Evolutionary conservation across 1,140 invertebrate genomes (phyloP).

Genomic region (Mamestra configurata): DNA sequence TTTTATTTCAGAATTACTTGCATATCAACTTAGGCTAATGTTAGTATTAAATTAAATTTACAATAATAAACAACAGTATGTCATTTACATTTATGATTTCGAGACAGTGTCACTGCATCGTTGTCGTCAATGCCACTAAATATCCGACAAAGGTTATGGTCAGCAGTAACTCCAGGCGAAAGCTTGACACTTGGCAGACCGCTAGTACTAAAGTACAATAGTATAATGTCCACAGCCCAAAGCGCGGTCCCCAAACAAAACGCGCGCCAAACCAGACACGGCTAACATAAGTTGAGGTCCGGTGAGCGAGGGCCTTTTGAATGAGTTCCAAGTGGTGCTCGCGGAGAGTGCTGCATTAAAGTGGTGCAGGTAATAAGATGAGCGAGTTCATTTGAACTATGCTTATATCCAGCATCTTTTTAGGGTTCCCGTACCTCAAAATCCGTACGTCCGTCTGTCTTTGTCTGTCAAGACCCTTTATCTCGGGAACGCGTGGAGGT

Average conservation of each 20-base stretch:
- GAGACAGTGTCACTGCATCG: not conserved
- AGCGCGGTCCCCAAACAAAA: conserved; percentile 24
- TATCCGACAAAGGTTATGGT: not conserved
- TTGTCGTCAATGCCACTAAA: not conserved
- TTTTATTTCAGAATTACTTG: too few species aligned
- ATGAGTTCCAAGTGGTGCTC: conserved; percentile 57
- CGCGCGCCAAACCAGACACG: conserved; percentile 46
- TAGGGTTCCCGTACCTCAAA: too few species aligned
- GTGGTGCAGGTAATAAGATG: not conserved
- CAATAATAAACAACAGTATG: too few species aligned
- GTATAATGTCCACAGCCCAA: not conserved
- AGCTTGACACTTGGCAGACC: not conserved
- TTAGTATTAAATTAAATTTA: too few species aligned
- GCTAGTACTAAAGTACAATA: not conserved
- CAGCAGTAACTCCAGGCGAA: not conserved
- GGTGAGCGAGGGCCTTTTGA: conserved; percentile 53
- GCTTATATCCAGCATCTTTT: too few species aligned
- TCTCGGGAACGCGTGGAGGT: too few species aligned
- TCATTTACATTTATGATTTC: not conserved
- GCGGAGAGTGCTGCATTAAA: conserved; percentile 31
- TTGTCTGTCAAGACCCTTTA: too few species aligned
- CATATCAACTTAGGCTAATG: too few species aligned
- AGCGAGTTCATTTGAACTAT: not conserved
- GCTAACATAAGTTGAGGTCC: conserved; percentile 30
- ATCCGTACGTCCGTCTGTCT: too few species aligned